A percentile compares a stretch with the other conserved stretches of the same genome.
These are phyloP conservation scores for Paradoxurus hermaphroditus DNA, from an alignment of 2,113 vertebrate species.

Conservation along the genomic window DNA sequence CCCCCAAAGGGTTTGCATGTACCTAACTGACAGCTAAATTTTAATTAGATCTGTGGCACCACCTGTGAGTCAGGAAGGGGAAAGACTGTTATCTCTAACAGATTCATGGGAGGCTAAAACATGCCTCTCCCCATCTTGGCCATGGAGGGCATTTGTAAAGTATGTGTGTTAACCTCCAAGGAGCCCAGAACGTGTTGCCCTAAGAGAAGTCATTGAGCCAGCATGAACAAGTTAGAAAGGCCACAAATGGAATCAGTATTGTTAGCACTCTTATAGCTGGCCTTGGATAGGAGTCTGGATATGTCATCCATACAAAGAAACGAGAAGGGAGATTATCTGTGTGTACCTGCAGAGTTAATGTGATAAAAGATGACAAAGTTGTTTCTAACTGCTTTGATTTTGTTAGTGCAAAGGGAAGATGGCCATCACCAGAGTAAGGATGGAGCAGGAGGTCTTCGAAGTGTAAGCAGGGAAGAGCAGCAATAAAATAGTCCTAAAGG, in stretches of 20 bases:
- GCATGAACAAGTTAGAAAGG: neutral
- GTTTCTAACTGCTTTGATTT: neutral
- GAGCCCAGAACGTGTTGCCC: neutral
- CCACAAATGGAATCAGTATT: neutral
- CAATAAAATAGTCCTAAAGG: neutral
- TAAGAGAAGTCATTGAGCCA: neutral
- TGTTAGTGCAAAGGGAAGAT: neutral
- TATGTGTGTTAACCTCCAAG: neutral
- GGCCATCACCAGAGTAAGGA: neutral
- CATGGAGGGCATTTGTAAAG: neutral
- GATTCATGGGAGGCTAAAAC: neutral
- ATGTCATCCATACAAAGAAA: neutral
- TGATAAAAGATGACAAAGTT: neutral
- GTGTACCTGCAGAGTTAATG: neutral
- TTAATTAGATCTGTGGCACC: neutral
- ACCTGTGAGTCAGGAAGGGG: neutral
- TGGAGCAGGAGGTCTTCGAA: neutral
- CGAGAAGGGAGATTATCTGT: neutral
- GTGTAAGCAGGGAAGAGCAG: neutral
- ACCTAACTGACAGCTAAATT: neutral
- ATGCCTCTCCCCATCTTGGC: neutral
- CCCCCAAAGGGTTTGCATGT: no score
- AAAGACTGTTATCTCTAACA: neutral
- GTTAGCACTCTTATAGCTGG: neutral
- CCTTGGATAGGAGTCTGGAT: neutral